These are phyloP conservation scores for Amblyjoppa fuscipennis DNA, from an alignment of 2,888 invertebrate genomes.

Conservation along the genomic window DNA sequence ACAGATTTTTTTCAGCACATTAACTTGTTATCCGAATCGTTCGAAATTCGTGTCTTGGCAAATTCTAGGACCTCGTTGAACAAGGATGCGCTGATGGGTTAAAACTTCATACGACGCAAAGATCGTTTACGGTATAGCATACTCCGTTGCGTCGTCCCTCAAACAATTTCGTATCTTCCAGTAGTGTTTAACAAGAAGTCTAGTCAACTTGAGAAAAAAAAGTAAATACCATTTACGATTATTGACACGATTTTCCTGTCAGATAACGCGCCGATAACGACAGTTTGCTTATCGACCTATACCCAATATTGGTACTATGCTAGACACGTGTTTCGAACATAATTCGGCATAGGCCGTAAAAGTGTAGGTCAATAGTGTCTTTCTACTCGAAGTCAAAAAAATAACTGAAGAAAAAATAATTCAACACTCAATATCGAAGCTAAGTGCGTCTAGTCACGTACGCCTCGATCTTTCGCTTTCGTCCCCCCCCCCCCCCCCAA, in stretches of 20 bases:
- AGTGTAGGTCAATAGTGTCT: neutral
- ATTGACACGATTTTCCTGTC: neutral
- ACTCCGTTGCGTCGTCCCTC: too few relatives aligned
- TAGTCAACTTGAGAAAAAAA: neutral
- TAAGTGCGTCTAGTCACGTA: constrained; percentile 85
- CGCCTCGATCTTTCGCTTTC: constrained; percentile 78
- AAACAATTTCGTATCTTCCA: neutral
- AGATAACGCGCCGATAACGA: constrained; percentile 22
- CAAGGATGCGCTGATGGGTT: too few relatives aligned
- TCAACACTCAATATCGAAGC: neutral
- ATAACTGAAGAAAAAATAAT: neutral
- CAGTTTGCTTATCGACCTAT: constrained; percentile 9
- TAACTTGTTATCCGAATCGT: too few relatives aligned
- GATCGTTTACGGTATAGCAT: too few relatives aligned
- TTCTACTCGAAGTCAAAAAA: neutral
- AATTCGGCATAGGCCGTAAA: neutral
- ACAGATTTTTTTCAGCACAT: too few relatives aligned
- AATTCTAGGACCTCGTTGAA: too few relatives aligned
- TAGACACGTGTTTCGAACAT: neutral
- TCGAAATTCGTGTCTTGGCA: too few relatives aligned
- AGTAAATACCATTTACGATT: neutral
- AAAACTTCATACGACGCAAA: too few relatives aligned
- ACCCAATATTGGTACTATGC: neutral
- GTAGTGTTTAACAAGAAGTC: neutral
- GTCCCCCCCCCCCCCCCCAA: neutral